Percentiles rank a stretch among this genome's conserved stretches.
phyloP scores from a whole-genome alignment of 2,797 vertebrate species.

The Trematomus bernacchii region DNA sequence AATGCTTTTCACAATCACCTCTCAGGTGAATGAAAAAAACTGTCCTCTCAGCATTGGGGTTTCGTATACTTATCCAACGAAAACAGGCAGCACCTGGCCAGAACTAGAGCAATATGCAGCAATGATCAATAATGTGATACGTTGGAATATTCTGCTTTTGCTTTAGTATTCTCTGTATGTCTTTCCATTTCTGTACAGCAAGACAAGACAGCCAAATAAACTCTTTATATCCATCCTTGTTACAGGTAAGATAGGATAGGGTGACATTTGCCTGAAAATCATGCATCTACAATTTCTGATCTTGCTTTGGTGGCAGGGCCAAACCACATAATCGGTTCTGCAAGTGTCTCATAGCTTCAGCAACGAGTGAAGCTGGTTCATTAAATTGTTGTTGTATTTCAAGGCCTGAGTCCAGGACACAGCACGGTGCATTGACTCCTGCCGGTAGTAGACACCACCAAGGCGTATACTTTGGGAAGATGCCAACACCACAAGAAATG shows the following conservation, averaged over 20 bases:
- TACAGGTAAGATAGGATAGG: background rate
- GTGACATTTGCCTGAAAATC: background rate
- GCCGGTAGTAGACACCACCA: conserved; percentile 51
- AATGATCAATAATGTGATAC: background rate
- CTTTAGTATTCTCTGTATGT: background rate
- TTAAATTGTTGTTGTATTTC: conserved; percentile 32
- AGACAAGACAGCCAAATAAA: background rate
- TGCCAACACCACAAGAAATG: conserved; percentile 59
- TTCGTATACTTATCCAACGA: too few relatives aligned
- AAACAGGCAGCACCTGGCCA: conserved; percentile 7
- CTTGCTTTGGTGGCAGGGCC: background rate
- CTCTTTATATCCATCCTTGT: background rate
- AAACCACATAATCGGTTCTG: background rate
- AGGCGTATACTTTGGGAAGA: conserved; percentile 65
- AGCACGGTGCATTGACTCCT: conserved; percentile 24
- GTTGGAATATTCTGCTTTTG: background rate
- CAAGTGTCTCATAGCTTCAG: conserved; percentile 3
- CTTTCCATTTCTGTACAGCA: background rate
- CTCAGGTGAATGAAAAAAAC: background rate
- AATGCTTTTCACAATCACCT: background rate
- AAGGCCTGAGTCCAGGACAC: conserved; percentile 35
- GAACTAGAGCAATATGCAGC: background rate
- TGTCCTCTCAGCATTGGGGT: too few relatives aligned
- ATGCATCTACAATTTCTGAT: background rate
- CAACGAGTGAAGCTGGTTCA: conserved; percentile 19